These are phyloP conservation scores for Typhlichthys subterraneus DNA, from an alignment of 2,797 vertebrate species.

Conservation along the genomic window DNA sequence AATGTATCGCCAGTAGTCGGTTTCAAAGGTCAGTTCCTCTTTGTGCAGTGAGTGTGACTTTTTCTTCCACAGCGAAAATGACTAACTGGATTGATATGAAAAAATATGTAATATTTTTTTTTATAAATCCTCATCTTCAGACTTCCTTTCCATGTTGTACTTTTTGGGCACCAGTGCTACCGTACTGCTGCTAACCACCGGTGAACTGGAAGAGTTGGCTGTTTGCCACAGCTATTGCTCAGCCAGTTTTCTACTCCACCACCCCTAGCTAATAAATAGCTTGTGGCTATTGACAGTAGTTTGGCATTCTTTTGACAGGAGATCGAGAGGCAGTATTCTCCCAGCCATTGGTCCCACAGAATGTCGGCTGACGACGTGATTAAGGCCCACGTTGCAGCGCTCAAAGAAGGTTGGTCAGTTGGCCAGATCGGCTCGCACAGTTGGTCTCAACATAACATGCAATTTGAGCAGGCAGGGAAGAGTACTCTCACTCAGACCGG, in stretches of 20 bases:
- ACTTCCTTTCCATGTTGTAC: too few species aligned
- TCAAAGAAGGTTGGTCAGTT: conserved; percentile 77
- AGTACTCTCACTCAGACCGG: not conserved
- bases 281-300: conserved; percentile 1
- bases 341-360: conserved; percentile 86
- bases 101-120: conserved; percentile 54
- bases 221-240: not conserved
- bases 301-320: conserved; percentile 71
- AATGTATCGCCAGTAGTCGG: too few species aligned
- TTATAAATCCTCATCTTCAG: not conserved
- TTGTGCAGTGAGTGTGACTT: not conserved
- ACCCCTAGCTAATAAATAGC: conserved; percentile 4
- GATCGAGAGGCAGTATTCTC: conserved; percentile 85
- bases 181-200: too few species aligned
- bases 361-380: conserved; percentile 82
- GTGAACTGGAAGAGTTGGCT: not conserved
- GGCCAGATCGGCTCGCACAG: too few species aligned
- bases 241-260: not conserved
- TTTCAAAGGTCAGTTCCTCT: not conserved
- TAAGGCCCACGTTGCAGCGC: conserved; percentile 72
- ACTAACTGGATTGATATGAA: conserved; percentile 60
- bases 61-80: conserved; percentile 35
- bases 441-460: not conserved
- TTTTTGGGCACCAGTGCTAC: too few species aligned
- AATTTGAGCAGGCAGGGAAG: not conserved